Base-by-base conservation (phyloP, 2,888 invertebrate genomes). In the Abrostola triplasia region DNA sequence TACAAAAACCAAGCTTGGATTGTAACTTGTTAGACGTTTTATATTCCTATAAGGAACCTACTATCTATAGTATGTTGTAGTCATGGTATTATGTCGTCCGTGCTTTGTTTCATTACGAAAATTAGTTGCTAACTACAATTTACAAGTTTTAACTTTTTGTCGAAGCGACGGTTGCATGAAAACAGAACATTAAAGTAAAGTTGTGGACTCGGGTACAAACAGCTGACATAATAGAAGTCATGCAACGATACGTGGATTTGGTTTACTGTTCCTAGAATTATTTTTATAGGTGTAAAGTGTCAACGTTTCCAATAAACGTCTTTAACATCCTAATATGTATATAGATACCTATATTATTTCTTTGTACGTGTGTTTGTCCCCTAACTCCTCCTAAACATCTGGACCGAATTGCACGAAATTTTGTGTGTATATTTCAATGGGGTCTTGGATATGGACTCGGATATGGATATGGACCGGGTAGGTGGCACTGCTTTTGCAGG, bases 61-160 rank as follows among this genome's bases (percentile, higher is more conserved):
- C n/a, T 44, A 12, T 24, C 12, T 51, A 11, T 48, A 62, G 10
- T 35, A 40, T 5, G 41, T 38, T 36, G 12, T 37, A 59, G 63
- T 59, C 54, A 57, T 40, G 67, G 36, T 42, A 61, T 53, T 59
- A 41, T 47, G 36, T 44, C 36, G 56, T 61, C 64, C 70, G 73
- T 76, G 73, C 61, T 61, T 67, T 42, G 63, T 66, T 76, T 70
- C 76, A 76, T 76, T 76, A 76, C 42, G 57, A 64, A 73, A 76
- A 76, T 76, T 76, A 76, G 67, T 70, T 67, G 52, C 59, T 73
- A 67, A 65, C 73, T 61, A 69, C 63, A 63, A 67, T 67, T 73
- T 76, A 61, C 73, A 64, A 76, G 64, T 57, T 65, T 60, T 61
- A 63, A 63, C 57, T 67, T 76, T 65, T 58, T 64, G 24, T 60